Evolutionary conservation across 2,797 vertebrate genomes (phyloP), one percentile per base, ranked within the genome.

Genomic region (Argentina silus): DNA sequence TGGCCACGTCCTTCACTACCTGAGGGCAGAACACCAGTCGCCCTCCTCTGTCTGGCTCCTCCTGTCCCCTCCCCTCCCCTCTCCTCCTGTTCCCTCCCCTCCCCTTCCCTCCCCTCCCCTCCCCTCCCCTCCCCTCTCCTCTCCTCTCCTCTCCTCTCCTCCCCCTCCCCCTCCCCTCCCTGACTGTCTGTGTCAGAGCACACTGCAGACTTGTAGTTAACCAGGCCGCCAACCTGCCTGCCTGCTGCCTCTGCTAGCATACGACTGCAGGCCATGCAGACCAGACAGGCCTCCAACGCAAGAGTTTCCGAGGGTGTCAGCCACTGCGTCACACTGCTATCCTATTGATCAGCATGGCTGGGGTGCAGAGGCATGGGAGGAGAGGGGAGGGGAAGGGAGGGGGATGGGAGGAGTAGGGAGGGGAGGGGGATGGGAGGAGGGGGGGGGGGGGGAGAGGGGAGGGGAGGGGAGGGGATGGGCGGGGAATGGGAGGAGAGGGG

Each of bases 301-400:
- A 19, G 53, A n/a, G 53, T 15, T 53, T 53, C 14, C 50, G 6
- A 56, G 51, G 51, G 15, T 56, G n/a, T 19, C n/a, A 19, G n/a
- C n/a, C 53, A 56, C 53, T 56, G n/a, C 53, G 14, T 56, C 53
- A 56, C 53, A 56, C 53, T 56, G 53, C 53, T 56, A 17, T 17
- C n/a, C 53, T 56, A 56, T 56, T 8, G 7, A 9, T 19, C 55
- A 19, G 12, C 17, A n/a, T 17, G 2, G 14, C 53, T 8, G 15
- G 55, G 50, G 50, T 15, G 50, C n/a, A 15, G n/a, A n/a, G n/a
- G n/a, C n/a, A n/a, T n/a, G n/a, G n/a, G n/a, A n/a, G n/a, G n/a
- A n/a, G n/a, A n/a, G n/a, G n/a, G n/a, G n/a, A n/a, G n/a, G n/a
- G n/a, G n/a, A n/a, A n/a, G n/a, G n/a, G n/a, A n/a, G n/a, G n/a